phyloP scores from a whole-genome alignment of 2,888 invertebrate genomes.

The Lycocerus yunnanus region DNA sequence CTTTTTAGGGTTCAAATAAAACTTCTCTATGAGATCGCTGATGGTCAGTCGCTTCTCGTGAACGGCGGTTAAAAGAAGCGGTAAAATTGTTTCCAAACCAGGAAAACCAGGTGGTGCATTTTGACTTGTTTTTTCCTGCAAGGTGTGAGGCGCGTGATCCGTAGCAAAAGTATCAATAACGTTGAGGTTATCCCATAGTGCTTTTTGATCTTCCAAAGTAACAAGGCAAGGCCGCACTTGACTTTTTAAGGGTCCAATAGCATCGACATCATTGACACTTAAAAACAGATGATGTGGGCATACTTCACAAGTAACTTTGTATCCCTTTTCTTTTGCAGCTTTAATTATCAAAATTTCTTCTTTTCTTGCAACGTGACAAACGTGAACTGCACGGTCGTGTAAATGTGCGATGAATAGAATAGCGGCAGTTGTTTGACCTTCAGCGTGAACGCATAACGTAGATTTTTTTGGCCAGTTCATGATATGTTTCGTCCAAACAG shows the following conservation, averaged over 20 bases:
- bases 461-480: conserved; percentile 90
- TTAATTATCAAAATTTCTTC: conserved; percentile 92
- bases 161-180: conserved; percentile 98
- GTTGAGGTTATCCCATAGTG: conserved; percentile 97
- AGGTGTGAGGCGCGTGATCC: conserved; percentile 96
- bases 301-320: conserved; percentile 97
- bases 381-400: conserved; percentile 87
- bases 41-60: conserved; percentile 85
- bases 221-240: conserved; percentile 89
- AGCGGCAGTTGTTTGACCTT: conserved; percentile 93
- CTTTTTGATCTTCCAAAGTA: conserved; percentile 88
- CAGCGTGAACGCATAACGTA: conserved; percentile 96
- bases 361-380: conserved; percentile 95
- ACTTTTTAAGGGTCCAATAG: conserved; percentile 71
- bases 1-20: conserved; percentile 89
- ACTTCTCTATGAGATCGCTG: conserved; percentile 88
- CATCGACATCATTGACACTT: conserved; percentile 74
- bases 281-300: conserved; percentile 98
- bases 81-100: conserved; percentile 97
- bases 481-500: conserved; percentile 92
- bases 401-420: conserved; percentile 87
- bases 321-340: conserved; percentile 86
- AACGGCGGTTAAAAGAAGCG: conserved; percentile 92
- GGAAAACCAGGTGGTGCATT: conserved; percentile 94
- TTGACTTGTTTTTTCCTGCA: conserved; percentile 82